phyloP scores from a whole-genome alignment of 2,113 vertebrate species.

The Lathamus discolor region DNA sequence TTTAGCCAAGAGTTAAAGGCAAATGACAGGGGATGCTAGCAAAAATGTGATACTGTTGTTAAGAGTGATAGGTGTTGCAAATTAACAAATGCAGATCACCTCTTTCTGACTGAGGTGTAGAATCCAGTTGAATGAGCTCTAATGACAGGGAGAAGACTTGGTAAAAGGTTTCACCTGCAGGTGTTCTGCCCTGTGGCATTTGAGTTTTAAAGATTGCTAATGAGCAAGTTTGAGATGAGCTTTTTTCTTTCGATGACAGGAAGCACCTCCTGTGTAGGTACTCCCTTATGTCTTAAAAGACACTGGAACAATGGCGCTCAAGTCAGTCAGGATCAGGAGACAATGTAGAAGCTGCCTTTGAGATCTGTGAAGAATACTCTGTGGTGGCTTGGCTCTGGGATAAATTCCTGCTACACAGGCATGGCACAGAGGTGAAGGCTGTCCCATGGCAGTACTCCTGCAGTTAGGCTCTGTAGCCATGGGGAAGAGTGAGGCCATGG shows the following conservation, averaged over 20 bases:
- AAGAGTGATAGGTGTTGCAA: background rate
- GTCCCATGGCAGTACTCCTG: background rate
- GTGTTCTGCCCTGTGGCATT: background rate
- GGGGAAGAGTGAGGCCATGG: accelerated
- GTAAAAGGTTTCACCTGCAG: background rate
- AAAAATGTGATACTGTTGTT: background rate
- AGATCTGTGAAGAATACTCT: background rate
- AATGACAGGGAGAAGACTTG: background rate
- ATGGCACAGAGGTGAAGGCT: accelerated
- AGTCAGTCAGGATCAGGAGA: background rate
- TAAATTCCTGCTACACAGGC: background rate
- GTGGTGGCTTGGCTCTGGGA: background rate
- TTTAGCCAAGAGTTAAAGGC: background rate
- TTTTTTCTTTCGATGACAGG: background rate
- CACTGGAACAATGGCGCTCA: background rate
- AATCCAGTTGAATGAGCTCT: background rate
- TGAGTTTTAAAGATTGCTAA: background rate
- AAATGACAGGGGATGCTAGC: background rate
- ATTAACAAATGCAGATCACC: background rate
- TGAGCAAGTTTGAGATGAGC: background rate
- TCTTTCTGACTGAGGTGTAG: background rate
- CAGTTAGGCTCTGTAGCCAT: background rate
- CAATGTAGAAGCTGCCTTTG: background rate
- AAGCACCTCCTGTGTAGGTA: background rate
- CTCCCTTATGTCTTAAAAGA: background rate